Conservation (phyloP, 2,888 invertebrate genomes). For the Selenia dentaria region DNA sequence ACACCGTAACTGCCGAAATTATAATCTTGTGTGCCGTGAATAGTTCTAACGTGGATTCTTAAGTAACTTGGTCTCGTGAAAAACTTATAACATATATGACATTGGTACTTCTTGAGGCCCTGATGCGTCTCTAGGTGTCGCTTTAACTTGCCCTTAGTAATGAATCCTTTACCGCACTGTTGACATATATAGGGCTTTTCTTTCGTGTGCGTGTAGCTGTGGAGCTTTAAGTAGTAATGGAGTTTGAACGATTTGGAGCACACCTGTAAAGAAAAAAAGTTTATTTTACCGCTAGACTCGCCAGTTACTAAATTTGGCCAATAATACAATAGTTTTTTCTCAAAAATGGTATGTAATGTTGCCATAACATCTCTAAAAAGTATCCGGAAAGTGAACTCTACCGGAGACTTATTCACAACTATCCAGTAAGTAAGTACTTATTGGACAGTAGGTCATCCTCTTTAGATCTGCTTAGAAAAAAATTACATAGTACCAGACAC, state of each 20-base stretch:
- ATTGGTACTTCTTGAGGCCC: slow-evolving; percentile 73
- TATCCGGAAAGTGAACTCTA: no score
- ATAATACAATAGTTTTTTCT: no score
- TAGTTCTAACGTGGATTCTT: slow-evolving; percentile 70
- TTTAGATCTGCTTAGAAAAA: no score
- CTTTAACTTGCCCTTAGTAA: slow-evolving; percentile 73
- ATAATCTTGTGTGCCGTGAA: slow-evolving; percentile 73
- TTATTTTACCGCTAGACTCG: no score
- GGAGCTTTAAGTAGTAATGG: slow-evolving; percentile 71
- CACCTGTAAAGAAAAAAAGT: slow-evolving; percentile 30
- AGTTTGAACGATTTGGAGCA: slow-evolving; percentile 73
- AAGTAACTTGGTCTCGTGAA: slow-evolving; percentile 73
- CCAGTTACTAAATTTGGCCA: no score
- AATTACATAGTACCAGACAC: no score
- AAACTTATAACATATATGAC: slow-evolving; percentile 76
- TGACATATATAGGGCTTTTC: slow-evolving; percentile 76
- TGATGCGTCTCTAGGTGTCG: slow-evolving; percentile 71
- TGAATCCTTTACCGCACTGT: slow-evolving; percentile 76
- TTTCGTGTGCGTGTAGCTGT: slow-evolving; percentile 73
- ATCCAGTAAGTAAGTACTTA: no score
- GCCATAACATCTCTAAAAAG: no score
- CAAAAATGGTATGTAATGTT: no score
- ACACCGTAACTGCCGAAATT: slow-evolving; percentile 53
- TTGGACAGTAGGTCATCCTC: no score
- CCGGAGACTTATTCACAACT: no score